Evolutionary conservation across 2,113 vertebrate species (phyloP), one percentile per base, ranked within the genome.

Genomic region (Leptobrachium ailaonicum): DNA sequence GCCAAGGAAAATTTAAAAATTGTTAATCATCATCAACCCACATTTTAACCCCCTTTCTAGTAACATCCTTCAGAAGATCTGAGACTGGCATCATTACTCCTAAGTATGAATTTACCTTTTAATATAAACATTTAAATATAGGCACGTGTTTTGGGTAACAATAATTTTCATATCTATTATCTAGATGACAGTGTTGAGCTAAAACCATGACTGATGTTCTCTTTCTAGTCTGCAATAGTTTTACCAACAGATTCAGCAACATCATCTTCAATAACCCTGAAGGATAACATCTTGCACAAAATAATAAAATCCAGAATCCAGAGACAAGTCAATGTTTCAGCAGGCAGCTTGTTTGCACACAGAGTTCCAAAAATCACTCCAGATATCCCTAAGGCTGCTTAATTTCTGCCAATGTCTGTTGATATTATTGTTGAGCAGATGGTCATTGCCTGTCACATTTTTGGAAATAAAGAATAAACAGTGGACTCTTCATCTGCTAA

Each of bases 361-460:
- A 54, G 60, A 64, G 44, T 68, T 67, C 63, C 71, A 80, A 80
- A 62, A 80, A 73, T 10, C 45, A 68, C 12, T 64, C 78, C 58
- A 67, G 47, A 80, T 67, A 63, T 80, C 78, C 78, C 45, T 11
- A 3, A 80, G 71, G 71, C 78, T 67, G 62, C 63, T 73, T 47
- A 66, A 45, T 73, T 40, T 50, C 63, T 58, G 71, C 78, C 78
- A 80, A 66, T 80, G 47, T 80, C 78, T 80, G 78, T 67, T 80
- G 70, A 80, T 80, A 11, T 80, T 67, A 67, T 80, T 80, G 78
- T 67, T 54, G 40, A 73, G 71, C 78, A 80, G 78, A 80, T 73
- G 71, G 78, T 73, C 71, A 74, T 14, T 58, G 78, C 78, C 73
- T 74, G 71, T 80, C 78, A 80, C 69, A 80, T 80, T 80, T 80